Base-by-base conservation (phyloP, 2,888 invertebrate genomes). In the Stenchaetothrips biformis region DNA sequence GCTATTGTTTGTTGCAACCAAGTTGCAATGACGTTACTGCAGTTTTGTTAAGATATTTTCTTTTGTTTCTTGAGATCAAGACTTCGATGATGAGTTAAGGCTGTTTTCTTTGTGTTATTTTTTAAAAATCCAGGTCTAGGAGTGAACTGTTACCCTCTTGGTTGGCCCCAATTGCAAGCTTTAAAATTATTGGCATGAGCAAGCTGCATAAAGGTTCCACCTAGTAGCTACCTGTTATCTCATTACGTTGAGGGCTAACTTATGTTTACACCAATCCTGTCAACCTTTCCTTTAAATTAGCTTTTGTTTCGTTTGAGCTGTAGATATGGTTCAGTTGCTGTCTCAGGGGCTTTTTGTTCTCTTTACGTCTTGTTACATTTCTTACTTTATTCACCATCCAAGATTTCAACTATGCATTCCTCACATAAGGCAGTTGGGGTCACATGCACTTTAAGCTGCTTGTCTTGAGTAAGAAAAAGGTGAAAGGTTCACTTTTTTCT, bases 261-360 rank as follows among this genome's bases (percentile, higher is more conserved):
- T 18, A 67, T 74, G 21, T 25, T 74, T 21, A 25, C 67, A 25
- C 25, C 67, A 21, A 11, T 25, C 25, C 67, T 74, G 67, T 21
- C 37, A 37, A 37, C 37, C 25, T 74, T 2, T 74, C 67, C 67
- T 74, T 21, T 74, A 21, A 74, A 25, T 74, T 74, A 74, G 67
- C 67, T 74, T 74, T 74, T 74, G 25, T 74, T 74, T 74, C 25
- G 25, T 74, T 74, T 74, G 25, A 74, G 67, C 67, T 74, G 67
- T 25, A 74, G n/a, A 74, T 25, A 25, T 74, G 21, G 25, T 74
- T 74, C 67, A 74, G 67, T 74, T 74, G 67, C 67, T 74, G 11
- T 74, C 25, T 25, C 21, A 74, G 67, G 25, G 67, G n/a, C 67
- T 74, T 25, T 53, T 21, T 21, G 7, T 74, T 74, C 59, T 25